A percentile compares a stretch with the other conserved stretches of the same genome.
Evolutionary conservation across 2,888 invertebrate species (phyloP).

Genomic region (Agriopis marginaria): DNA sequence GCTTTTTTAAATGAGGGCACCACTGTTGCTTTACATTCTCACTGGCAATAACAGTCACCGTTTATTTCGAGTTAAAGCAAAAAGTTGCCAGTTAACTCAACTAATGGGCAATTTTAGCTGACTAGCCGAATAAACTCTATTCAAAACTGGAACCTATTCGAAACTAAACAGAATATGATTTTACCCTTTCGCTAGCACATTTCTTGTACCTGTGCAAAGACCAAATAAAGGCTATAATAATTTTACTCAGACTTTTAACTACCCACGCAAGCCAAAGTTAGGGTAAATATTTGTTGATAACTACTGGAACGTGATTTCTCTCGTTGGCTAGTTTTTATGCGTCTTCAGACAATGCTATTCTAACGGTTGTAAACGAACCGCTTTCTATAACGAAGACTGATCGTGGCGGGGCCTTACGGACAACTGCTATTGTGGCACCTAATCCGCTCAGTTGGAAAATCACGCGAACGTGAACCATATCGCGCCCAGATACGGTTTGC

Average conservation of each 20-base stretch:
- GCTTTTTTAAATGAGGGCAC: background rate
- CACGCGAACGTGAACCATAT: too few species aligned
- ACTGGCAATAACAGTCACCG: constrained; percentile 2
- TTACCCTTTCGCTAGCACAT: constrained; percentile 8
- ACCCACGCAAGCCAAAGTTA: constrained; percentile 16
- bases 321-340: constrained; percentile 15
- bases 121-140: background rate
- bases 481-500: too few species aligned
- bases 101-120: constrained; percentile 7
- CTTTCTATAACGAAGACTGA: too few species aligned
- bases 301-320: constrained; percentile 14
- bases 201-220: constrained; percentile 11
- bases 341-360: background rate
- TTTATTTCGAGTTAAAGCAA: background rate
- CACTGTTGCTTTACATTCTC: background rate
- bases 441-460: too few species aligned
- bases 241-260: constrained; percentile 22
- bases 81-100: constrained; percentile 1
- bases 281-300: constrained; percentile 20
- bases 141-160: constrained; percentile 8
- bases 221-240: constrained; percentile 23
- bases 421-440: too few species aligned
- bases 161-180: constrained; percentile 7
- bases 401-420: too few species aligned
- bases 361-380: background rate